These are phyloP conservation scores for Mesocricetus auratus DNA, from an alignment of 2,113 vertebrate genomes.

Conservation along the genomic window DNA sequence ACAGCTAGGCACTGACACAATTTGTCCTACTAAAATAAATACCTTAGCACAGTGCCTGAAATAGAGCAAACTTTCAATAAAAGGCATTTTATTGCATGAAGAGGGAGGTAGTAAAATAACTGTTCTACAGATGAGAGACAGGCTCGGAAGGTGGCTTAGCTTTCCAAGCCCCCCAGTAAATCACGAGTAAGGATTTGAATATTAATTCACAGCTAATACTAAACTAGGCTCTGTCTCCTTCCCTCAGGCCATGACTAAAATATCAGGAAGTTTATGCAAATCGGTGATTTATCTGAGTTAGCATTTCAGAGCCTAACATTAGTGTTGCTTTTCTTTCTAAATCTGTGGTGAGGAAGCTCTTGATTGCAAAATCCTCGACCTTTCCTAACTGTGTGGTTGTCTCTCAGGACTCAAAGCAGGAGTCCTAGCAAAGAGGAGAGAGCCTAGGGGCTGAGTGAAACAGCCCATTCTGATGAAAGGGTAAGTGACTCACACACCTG, in stretches of 20 bases:
- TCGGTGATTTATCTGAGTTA: slow-evolving; percentile 25
- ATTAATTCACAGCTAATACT: neutral
- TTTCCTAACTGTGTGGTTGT: neutral
- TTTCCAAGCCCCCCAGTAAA: neutral
- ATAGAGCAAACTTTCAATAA: neutral
- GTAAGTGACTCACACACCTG: neutral
- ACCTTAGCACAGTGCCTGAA: neutral
- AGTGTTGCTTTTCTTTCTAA: neutral
- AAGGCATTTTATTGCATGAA: neutral
- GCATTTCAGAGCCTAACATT: slow-evolving; percentile 15
- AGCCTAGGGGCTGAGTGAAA: neutral
- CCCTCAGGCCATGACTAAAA: neutral
- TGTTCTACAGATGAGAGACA: neutral
- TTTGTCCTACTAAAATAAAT: slow-evolving; percentile 11
- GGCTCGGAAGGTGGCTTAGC: neutral
- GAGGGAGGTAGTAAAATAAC: neutral
- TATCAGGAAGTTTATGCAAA: slow-evolving; percentile 19
- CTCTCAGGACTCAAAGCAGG: neutral
- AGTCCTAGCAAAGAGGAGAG: neutral
- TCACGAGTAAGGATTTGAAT: slow-evolving; percentile 2
- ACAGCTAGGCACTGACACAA: slow-evolving; percentile 1
- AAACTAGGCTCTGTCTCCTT: neutral
- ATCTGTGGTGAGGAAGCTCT: slow-evolving; percentile 19
- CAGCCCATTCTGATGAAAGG: neutral
- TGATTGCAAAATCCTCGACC: neutral